phyloP scores from a whole-genome alignment of 2,797 vertebrate species.

The Darevskia nairensis region DNA sequence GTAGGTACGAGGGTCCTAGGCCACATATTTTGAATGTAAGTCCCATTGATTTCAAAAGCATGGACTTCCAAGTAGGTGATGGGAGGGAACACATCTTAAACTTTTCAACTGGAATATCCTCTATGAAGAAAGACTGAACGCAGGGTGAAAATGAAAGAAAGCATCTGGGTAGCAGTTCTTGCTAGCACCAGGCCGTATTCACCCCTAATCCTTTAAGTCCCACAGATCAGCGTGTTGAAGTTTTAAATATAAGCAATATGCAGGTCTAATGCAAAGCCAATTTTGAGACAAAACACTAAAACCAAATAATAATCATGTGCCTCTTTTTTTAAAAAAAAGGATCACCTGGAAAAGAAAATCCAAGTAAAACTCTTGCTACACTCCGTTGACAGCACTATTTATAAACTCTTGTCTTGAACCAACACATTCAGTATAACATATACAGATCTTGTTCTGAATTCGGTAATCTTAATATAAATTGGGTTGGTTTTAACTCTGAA shows the following conservation, averaged over 20 bases:
- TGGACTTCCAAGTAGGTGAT: too few species aligned
- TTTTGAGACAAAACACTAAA: slow-evolving; percentile 41
- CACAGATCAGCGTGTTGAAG: slow-evolving; percentile 15
- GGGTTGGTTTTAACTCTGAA: neutral
- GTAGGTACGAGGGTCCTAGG: too few species aligned
- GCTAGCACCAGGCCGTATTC: slow-evolving; percentile 16
- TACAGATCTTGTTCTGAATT: neutral
- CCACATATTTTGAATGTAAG: too few species aligned
- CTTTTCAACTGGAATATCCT: neutral
- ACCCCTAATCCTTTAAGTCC: slow-evolving; percentile 32
- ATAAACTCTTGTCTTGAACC: neutral
- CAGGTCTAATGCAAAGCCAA: slow-evolving; percentile 22
- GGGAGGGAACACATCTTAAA: too few species aligned
- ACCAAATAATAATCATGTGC: neutral
- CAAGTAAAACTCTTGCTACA: slow-evolving; percentile 3
- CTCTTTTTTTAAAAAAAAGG: neutral
- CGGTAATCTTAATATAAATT: neutral
- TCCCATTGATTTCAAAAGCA: too few species aligned
- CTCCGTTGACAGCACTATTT: neutral
- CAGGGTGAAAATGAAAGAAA: slow-evolving; percentile 48
- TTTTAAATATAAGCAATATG: slow-evolving; percentile 49
- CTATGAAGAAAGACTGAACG: neutral
- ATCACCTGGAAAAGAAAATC: neutral
- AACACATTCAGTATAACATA: neutral
- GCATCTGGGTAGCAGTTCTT: slow-evolving; percentile 58